Evolutionary conservation across 2,797 vertebrate genomes (phyloP).

Genomic region (Phalloptychus januarius): DNA sequence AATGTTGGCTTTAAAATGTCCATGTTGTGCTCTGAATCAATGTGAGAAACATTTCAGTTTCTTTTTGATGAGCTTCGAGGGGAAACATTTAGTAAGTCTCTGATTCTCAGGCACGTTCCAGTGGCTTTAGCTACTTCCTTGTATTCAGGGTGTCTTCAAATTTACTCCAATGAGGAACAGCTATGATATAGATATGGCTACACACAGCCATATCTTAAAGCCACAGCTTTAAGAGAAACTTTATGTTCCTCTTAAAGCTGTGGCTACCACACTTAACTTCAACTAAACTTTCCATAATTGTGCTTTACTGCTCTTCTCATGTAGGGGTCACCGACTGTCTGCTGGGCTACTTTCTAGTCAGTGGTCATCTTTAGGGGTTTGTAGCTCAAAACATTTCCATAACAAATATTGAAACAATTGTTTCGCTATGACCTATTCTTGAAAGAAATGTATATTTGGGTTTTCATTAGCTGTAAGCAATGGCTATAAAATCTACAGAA

Average conservation of each 20-base stretch:
- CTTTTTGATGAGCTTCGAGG: conserved; percentile 91
- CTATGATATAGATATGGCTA: too few species aligned
- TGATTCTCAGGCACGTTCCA: conserved; percentile 91
- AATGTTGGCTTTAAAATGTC: conserved; percentile 21
- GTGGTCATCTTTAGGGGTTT: neutral
- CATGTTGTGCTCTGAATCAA: conserved; percentile 17
- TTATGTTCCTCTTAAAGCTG: neutral
- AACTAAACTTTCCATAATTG: neutral
- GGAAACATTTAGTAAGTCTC: conserved; percentile 90
- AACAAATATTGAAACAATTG: neutral
- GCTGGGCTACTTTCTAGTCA: neutral
- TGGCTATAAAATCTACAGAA: neutral
- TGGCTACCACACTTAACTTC: neutral
- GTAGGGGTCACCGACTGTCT: neutral
- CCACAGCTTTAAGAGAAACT: too few species aligned
- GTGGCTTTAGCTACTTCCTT: conserved; percentile 95
- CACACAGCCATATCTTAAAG: too few species aligned
- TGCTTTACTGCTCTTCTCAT: neutral
- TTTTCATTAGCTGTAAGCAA: neutral
- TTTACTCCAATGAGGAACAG: conserved; percentile 91
- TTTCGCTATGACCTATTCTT: neutral
- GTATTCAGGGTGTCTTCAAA: conserved; percentile 96
- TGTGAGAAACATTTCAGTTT: conserved; percentile 66
- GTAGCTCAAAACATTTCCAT: neutral
- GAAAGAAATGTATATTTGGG: neutral